Conservation (phyloP, 2,113 vertebrate genomes). For the Microtus oregoni region DNA sequence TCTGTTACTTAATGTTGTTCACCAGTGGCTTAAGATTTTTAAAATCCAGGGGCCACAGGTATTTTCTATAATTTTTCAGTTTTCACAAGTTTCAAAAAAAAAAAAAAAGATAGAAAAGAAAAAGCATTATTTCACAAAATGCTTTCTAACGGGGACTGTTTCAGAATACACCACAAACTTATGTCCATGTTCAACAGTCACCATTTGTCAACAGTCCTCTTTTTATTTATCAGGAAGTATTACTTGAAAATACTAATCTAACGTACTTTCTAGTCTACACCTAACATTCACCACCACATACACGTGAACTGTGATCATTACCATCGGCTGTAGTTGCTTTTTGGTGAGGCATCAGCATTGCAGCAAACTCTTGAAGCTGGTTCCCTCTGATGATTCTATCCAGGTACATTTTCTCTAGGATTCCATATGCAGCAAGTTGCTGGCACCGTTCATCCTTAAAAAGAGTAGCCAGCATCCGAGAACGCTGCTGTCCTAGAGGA, state of each 20-base stretch:
- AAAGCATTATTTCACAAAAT: conserved; percentile 31
- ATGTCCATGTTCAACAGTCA: neutral
- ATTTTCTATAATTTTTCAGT: conserved; percentile 25
- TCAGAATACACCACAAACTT: neutral
- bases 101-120: neutral
- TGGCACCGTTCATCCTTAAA: conserved; percentile 99
- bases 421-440: conserved; percentile 98
- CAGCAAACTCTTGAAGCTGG: conserved; percentile 98
- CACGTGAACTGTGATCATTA: conserved; percentile 70
- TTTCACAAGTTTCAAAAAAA: neutral
- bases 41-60: neutral
- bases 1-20: neutral
- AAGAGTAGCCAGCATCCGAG: conserved; percentile 98
- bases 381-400: conserved; percentile 98
- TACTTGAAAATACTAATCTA: conserved; percentile 14
- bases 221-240: neutral
- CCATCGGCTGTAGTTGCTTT: conserved; percentile 99
- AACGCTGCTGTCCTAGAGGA: conserved; percentile 95
- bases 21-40: neutral
- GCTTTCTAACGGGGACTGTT: neutral
- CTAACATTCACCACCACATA: neutral
- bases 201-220: neutral
- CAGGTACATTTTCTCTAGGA: conserved; percentile 99
- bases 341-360: conserved; percentile 99
- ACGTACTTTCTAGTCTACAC: neutral